phyloP scores from a whole-genome alignment of 2,888 invertebrate species.

The Caenorhabditis sp. region DNA sequence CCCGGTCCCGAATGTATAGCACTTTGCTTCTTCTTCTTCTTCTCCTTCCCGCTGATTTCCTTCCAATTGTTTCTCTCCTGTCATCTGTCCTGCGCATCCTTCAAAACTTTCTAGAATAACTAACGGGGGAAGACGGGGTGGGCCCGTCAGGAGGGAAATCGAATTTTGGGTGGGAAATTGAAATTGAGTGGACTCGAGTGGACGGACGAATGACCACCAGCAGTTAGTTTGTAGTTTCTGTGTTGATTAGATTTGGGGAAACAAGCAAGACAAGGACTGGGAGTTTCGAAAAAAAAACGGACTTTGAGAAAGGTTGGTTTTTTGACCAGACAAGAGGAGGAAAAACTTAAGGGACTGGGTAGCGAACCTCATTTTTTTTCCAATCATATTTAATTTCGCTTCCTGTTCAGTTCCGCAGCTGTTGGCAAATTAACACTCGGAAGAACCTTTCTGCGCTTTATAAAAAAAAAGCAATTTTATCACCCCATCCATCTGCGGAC shows the following conservation, averaged over 20 bases:
- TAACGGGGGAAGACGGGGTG: slow-evolving; percentile 24
- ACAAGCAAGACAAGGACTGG: slow-evolving; percentile 15
- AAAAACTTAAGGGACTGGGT: too few relatives aligned
- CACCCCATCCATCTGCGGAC: slow-evolving; percentile 62
- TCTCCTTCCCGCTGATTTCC: too few relatives aligned
- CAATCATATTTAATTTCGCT: too few relatives aligned
- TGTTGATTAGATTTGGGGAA: slow-evolving; percentile 54
- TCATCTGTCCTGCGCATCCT: slow-evolving; percentile 41
- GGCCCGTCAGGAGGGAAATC: slow-evolving; percentile 37
- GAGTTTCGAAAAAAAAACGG: slow-evolving; percentile 44
- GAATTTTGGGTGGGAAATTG: slow-evolving; percentile 61
- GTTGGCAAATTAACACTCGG: slow-evolving; percentile 14
- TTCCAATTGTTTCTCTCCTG: slow-evolving; percentile 46
- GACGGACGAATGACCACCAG: slow-evolving; percentile 42
- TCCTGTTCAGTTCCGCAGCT: slow-evolving; percentile 26
- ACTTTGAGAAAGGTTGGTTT: too few relatives aligned
- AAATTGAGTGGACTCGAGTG: slow-evolving; percentile 46
- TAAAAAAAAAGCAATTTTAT: slow-evolving; percentile 55
- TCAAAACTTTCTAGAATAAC: slow-evolving; percentile 53
- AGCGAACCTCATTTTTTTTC: too few relatives aligned
- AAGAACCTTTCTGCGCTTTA: background rate
- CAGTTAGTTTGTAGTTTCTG: slow-evolving; percentile 43
- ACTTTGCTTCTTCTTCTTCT: slow-evolving; percentile 45
- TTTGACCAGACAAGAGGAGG: slow-evolving; percentile 35
- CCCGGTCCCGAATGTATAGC: slow-evolving; percentile 62